A percentile compares a stretch with the other conserved stretches of the same genome.
phyloP scores from a whole-genome alignment of 2,113 vertebrate species.

The Xenopus borealis region DNA sequence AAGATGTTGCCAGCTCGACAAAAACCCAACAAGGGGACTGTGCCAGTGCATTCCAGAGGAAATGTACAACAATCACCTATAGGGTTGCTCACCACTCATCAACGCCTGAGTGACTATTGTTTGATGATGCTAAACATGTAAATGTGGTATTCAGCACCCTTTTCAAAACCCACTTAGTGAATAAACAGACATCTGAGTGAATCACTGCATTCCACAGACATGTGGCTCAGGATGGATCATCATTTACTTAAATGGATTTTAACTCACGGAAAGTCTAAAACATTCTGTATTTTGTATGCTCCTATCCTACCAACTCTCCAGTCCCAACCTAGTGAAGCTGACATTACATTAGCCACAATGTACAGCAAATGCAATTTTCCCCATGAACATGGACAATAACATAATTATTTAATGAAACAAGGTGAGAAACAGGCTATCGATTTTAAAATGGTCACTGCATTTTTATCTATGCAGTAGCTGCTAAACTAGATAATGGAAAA shows the following conservation, averaged over 20 bases:
- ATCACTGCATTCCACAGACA: constrained; percentile 12
- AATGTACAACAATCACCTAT: neutral
- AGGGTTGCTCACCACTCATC: neutral
- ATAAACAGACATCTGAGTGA: constrained; percentile 12
- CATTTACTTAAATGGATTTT: neutral
- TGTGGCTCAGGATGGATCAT: neutral
- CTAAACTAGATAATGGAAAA: too few species aligned
- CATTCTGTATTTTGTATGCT: too few species aligned
- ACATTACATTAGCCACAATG: too few species aligned
- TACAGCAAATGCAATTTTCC: too few species aligned
- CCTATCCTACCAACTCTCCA: too few species aligned
- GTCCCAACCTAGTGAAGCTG: too few species aligned
- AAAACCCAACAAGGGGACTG: neutral
- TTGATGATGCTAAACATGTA: constrained; percentile 9
- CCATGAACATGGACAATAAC: too few species aligned
- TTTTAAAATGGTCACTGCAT: too few species aligned
- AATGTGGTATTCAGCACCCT: constrained; percentile 39
- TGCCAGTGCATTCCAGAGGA: neutral
- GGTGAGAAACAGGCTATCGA: too few species aligned
- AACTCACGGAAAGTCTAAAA: neutral
- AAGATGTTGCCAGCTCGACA: neutral
- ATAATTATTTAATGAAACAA: too few species aligned
- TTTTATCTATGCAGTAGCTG: too few species aligned
- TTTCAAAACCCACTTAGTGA: constrained; percentile 14
- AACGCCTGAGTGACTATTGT: neutral